A percentile compares a stretch with the other conserved stretches of the same genome.
Conservation (phyloP, 2,113 vertebrate genomes). For the Paramormyrops kingsleyae region DNA sequence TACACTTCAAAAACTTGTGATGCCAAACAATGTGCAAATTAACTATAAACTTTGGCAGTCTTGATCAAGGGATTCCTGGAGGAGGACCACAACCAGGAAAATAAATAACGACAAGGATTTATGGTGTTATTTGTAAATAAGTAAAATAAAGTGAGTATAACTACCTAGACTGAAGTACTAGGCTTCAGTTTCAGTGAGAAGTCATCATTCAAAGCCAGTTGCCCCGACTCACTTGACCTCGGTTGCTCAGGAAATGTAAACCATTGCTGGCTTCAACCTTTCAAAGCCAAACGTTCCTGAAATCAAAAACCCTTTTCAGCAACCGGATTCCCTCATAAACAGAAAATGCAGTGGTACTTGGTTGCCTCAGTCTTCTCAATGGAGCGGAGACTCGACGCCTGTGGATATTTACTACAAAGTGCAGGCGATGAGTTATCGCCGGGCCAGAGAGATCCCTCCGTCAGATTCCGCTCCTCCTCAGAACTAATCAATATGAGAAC, state of each 20-base stretch:
- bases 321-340: not conserved
- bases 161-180: not conserved
- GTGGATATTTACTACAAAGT: not conserved
- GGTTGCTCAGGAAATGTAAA: not conserved
- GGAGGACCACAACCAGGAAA: not conserved
- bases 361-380: not conserved
- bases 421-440: not conserved
- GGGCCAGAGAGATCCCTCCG: not conserved
- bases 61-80: not conserved
- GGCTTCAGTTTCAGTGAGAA: not conserved
- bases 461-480: not conserved
- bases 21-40: conserved; percentile 17
- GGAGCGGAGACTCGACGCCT: not conserved
- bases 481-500: conserved; percentile 1
- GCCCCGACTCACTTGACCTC: not conserved
- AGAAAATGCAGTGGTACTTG: not conserved
- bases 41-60: not conserved
- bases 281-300: not conserved
- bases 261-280: not conserved
- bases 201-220: conserved; percentile 5
- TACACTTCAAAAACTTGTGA: conserved; percentile 1
- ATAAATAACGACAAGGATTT: not conserved
- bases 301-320: conserved; percentile 7
- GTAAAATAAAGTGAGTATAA: not conserved
- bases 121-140: not conserved